Conservation (phyloP, 2,888 invertebrate species). For the Calameuta idolon region DNA sequence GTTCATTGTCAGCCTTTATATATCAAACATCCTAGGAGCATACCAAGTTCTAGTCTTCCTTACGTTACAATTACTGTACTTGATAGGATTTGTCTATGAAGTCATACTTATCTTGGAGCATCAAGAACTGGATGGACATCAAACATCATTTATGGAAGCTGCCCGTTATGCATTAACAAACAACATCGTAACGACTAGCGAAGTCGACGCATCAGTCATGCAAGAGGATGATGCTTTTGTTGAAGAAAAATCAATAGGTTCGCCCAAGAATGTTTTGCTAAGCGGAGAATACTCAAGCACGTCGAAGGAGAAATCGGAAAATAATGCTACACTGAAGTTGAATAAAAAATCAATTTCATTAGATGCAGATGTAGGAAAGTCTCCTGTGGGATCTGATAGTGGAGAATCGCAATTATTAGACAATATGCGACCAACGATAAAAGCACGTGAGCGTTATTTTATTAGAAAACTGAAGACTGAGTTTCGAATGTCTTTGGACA, state of each 20-base stretch:
- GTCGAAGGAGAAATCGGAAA: neutral
- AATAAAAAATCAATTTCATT: conserved; percentile 53
- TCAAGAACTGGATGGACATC: conserved; percentile 67
- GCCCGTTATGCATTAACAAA: conserved; percentile 52
- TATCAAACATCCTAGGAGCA: conserved; percentile 81
- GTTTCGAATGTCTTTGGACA: conserved; percentile 53
- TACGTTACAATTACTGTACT: conserved; percentile 74
- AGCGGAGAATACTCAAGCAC: no score
- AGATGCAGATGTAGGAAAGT: conserved; percentile 41
- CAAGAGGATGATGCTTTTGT: neutral
- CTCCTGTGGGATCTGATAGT: neutral
- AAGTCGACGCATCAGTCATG: neutral
- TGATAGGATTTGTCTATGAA: conserved; percentile 76
- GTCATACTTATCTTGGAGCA: conserved; percentile 70
- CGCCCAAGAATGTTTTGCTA: neutral
- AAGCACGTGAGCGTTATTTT: conserved; percentile 51
- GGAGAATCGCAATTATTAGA: conserved; percentile 31
- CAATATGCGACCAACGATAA: conserved; percentile 16
- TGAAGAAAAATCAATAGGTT: neutral
- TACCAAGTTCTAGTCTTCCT: conserved; percentile 83
- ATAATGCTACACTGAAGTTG: neutral
- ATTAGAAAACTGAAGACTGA: conserved; percentile 55
- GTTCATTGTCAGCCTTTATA: conserved; percentile 80
- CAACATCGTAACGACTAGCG: conserved; percentile 13
- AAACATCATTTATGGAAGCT: conserved; percentile 56